Base-by-base conservation (phyloP, 2,888 invertebrate species). In the Mesorhabditis belari region DNA sequence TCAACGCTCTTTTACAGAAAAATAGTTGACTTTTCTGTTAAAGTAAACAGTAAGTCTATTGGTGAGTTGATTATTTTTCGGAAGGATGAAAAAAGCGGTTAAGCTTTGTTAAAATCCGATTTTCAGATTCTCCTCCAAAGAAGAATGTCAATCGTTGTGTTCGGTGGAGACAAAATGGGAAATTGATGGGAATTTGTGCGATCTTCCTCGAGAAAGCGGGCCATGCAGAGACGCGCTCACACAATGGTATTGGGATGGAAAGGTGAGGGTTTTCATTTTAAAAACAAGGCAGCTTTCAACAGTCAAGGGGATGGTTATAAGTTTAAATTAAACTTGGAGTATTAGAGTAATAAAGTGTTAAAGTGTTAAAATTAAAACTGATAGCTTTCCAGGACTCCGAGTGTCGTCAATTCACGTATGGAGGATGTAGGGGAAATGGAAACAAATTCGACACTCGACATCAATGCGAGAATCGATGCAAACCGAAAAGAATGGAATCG, bases 371-470 rank as follows among this genome's bases (percentile, higher is more conserved):
- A n/a, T n/a, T 35, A 1, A 35, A 35, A 35, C 44, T 17, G 12
- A 35, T 35, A 1, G 44, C 12, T 35, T 17, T 35, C n/a, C 44
- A 35, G 44, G n/a, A 9, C 51, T 27, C 35, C 12, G 66, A 67
- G 5, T 77, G 76, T 61, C 62, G 67, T 6, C 73, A 63, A 60
- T 79, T 79, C 67, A 78, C 77, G 4, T 79, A 68, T 55, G 76
- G 77, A 49, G 79, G 79, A 28, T 79, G 79, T 58, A 65, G 77
- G 17, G 79, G 79, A 58, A 79, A 78, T 54, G 63, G 65, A 25
- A 74, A 74, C 60, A 55, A 70, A 25, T 69, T 67, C 60, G 63
- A 62, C 3, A 63, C 62, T 56, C 62, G 61, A 49, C 49, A 60
- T 4, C 67, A 67, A 58, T 73, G 73, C 60, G 62, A 66, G 49